Conservation (phyloP, 2,888 invertebrate genomes). For the Nomada ferruginata region DNA sequence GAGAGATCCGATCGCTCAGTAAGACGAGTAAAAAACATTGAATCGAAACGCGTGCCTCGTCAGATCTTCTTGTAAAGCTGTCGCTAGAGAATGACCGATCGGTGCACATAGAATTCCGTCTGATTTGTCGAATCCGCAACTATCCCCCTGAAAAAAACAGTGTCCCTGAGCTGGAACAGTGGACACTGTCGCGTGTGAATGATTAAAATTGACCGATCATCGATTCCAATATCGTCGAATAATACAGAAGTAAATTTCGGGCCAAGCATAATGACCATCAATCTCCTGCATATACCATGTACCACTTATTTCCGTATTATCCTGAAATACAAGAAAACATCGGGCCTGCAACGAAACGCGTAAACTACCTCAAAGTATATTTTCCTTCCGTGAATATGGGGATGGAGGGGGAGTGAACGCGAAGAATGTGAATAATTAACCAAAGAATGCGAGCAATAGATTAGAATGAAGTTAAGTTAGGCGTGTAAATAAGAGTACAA, state of each 20-base stretch:
- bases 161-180: background rate
- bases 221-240: conserved; percentile 8
- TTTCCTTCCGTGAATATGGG: no score
- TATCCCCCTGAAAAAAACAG: conserved; percentile 13
- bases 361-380: no score
- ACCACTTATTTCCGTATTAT: no score
- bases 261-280: conserved; percentile 18
- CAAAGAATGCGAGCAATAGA: no score
- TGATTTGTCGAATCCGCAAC: conserved; percentile 10
- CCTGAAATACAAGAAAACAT: no score
- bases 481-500: no score
- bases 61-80: conserved; percentile 70
- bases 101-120: background rate
- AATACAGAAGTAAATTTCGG: conserved; percentile 42
- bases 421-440: no score
- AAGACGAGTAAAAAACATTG: conserved; percentile 29
- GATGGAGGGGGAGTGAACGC: no score
- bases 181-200: conserved; percentile 13
- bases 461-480: no score
- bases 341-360: no score
- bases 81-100: conserved; percentile 75
- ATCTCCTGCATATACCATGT: conserved; percentile 8
- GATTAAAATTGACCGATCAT: conserved; percentile 51
- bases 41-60: conserved; percentile 52
- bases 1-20: background rate